Base-by-base conservation (phyloP, 2,888 invertebrate species). In the Caradrina kadenii region DNA sequence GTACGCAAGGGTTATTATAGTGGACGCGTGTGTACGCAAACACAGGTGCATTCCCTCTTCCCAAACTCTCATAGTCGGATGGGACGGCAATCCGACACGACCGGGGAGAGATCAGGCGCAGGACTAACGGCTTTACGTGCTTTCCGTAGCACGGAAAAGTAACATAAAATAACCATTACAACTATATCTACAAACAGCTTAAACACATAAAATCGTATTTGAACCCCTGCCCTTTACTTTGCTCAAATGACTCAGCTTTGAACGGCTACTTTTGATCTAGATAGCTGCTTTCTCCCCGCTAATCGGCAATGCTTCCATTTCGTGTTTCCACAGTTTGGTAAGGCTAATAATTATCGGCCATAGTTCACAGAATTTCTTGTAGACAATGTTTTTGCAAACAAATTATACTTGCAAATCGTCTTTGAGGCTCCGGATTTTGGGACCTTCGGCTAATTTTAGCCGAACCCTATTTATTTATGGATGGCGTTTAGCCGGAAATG, bases 401-500 rank as follows among this genome's bases (percentile, higher is more conserved):
- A 63, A 74, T 78, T 70, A 78, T 48, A 66, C 74, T 78, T 78
- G 70, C 74, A 78, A 78, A 78, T 63, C 10, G 42, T 58, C 48
- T 21, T 49, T 26, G 15, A 15, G 26, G 26, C 56, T 21, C 21
- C 35, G 22, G 54, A 60, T 54, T 60, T 69, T 42, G 39, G 55
- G 50, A 5, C 22, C n/a, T 39, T 53, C 8, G n/a, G 31, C 31
- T 59, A 50, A 77, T 65, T 65, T 70, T 56, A 62, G 66, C 26
- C 42, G 35, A 22, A 61, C 77, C 77, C 78, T 63, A 39, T 63
- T 78, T 74, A 78, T 78, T 70, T 70, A 78, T 70, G 63, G 49
- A 78, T 66, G 70, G 22, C 60, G 55, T 53, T 74, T 66, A 78
- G 19, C 63, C 50, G 66, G 74, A 70, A 64, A 70, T 59, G 78